These are phyloP conservation scores for Helicoverpa zea DNA, from an alignment of 1,140 invertebrate genomes.

Conservation along the genomic window DNA sequence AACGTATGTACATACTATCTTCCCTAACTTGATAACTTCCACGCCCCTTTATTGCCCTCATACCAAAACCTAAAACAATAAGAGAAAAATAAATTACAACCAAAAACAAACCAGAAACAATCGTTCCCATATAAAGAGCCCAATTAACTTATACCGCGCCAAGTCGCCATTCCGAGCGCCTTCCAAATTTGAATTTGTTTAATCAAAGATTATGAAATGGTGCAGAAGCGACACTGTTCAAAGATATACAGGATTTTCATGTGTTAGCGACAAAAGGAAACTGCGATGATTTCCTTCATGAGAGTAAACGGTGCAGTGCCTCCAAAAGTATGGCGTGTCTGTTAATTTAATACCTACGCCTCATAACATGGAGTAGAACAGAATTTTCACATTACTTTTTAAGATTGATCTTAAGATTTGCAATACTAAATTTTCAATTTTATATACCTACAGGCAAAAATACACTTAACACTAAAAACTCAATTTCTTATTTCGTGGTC, in stretches of 20 bases:
- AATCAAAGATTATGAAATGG: conserved; percentile 14
- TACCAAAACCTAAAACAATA: background rate
- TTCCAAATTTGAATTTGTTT: conserved; percentile 44
- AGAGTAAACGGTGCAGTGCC: background rate
- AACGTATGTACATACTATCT: background rate
- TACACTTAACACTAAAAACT: too few relatives aligned
- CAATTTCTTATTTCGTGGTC: too few relatives aligned
- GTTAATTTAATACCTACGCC: too few relatives aligned
- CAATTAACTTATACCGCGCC: conserved; percentile 38
- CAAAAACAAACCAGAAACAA: conserved; percentile 30
- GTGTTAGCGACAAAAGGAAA: background rate
- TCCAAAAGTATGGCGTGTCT: background rate
- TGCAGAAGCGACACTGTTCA: background rate
- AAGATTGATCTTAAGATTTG: too few relatives aligned
- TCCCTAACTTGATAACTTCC: background rate
- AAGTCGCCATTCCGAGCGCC: conserved; percentile 41
- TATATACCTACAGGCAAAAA: too few relatives aligned
- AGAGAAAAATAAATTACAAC: conserved; percentile 33
- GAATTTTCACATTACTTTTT: too few relatives aligned
- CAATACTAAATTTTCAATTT: too few relatives aligned
- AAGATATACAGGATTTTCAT: background rate
- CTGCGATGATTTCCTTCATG: background rate
- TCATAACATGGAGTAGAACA: too few relatives aligned
- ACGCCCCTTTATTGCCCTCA: background rate
- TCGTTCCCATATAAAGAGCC: conserved; percentile 43